A percentile compares a stretch with the other conserved stretches of the same genome.
phyloP scores from a whole-genome alignment of 2,113 vertebrate species.

The Nipponia nippon region DNA sequence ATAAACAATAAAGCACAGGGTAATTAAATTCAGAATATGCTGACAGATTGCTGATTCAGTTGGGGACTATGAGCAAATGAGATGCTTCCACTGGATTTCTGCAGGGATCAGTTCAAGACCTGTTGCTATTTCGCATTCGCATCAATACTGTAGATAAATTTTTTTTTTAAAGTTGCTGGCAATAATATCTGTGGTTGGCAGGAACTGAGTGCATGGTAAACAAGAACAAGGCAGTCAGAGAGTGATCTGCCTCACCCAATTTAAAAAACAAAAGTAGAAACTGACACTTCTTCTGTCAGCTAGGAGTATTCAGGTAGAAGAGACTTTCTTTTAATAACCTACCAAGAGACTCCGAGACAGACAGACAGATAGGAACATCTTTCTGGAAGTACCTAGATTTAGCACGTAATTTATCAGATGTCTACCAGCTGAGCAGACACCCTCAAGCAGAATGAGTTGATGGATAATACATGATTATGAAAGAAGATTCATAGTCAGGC shows the following conservation, averaged over 20 bases:
- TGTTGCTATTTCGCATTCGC: background rate
- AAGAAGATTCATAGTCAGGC: background rate
- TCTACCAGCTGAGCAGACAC: background rate
- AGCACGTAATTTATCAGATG: background rate
- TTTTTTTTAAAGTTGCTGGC: background rate
- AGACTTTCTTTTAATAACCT: background rate
- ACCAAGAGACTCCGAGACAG: background rate
- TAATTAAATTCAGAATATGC: background rate
- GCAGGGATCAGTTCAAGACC: background rate
- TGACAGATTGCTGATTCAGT: background rate
- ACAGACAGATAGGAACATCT: background rate
- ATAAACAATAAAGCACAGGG: background rate
- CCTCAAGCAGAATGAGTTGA: background rate
- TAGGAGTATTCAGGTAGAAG: background rate
- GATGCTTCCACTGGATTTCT: background rate
- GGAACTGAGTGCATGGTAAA: background rate
- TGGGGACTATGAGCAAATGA: background rate
- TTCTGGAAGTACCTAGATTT: background rate
- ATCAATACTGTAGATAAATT: background rate
- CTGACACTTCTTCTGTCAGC: background rate
- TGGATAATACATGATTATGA: background rate
- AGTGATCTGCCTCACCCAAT: background rate
- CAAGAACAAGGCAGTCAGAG: background rate
- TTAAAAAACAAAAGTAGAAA: background rate
- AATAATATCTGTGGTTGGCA: background rate